Evolutionary conservation across 23 tunicate species (phyloP).

Genomic region (Trididemnum miniatum): DNA sequence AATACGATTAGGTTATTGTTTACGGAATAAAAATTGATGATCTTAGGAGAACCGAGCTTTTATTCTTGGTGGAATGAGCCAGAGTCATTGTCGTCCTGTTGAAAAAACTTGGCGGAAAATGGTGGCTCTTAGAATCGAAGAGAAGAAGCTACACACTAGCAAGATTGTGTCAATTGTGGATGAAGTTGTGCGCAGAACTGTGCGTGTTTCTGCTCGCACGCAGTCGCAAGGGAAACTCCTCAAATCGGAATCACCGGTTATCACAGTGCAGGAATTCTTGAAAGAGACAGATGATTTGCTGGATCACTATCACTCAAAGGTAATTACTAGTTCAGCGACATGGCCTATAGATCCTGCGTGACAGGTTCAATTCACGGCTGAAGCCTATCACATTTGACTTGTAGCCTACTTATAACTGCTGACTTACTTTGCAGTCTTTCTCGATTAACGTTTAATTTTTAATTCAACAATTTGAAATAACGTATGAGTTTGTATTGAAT

Average conservation of each 20-base stretch:
- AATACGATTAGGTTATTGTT: too few species aligned
- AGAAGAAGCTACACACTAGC: constrained; percentile 4
- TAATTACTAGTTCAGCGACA: too few species aligned
- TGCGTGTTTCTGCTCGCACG: not conserved
- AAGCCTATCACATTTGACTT: too few species aligned
- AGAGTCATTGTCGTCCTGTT: not conserved
- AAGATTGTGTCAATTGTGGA: constrained; percentile 25
- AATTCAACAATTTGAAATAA: too few species aligned
- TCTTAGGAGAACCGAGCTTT: constrained; percentile 33
- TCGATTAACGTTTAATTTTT: too few species aligned
- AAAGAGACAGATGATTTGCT: constrained; percentile 47
- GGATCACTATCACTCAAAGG: constrained; percentile 4
- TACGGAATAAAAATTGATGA: too few species aligned
- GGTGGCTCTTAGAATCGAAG: not conserved
- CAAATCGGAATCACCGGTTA: not conserved
- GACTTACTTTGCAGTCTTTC: too few species aligned
- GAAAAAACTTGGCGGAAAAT: constrained; percentile 31
- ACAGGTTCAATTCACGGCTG: too few species aligned
- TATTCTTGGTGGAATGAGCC: constrained; percentile 24
- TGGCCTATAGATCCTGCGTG: too few species aligned
- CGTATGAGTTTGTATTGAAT: too few species aligned
- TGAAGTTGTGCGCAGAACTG: not conserved
- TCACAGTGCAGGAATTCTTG: constrained; percentile 31
- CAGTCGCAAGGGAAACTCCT: not conserved
- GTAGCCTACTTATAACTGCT: too few species aligned